Conservation (phyloP, 2,797 vertebrate species). For the Scleropages formosus region DNA sequence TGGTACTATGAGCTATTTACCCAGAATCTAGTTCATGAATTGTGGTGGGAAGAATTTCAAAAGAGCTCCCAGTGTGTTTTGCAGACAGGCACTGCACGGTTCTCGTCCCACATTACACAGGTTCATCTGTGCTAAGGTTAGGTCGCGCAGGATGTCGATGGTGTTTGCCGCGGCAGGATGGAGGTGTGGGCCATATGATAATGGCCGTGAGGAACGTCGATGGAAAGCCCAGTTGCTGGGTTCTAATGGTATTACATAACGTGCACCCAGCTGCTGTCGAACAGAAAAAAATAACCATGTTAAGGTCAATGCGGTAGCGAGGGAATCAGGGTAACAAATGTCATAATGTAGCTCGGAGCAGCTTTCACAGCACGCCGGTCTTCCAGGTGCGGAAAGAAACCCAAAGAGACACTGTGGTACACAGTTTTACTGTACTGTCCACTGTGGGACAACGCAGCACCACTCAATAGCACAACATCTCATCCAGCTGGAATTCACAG, state of each 20-base stretch:
- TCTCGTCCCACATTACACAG: not conserved
- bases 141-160: not conserved
- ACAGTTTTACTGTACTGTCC: not conserved
- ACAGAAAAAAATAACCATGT: not conserved
- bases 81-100: too few species aligned
- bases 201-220: not conserved
- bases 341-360: not conserved
- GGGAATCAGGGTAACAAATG: not conserved
- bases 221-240: conserved; percentile 7
- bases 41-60: not conserved
- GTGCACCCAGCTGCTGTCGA: not conserved
- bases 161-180: not conserved
- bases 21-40: conserved; percentile 6
- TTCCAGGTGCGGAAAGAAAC: not conserved
- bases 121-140: not conserved
- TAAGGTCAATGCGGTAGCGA: conserved; percentile 9
- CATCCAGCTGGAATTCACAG: not conserved
- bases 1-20: not conserved
- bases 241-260: conserved; percentile 17
- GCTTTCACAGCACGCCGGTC: not conserved
- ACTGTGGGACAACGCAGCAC: too few species aligned
- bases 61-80: too few species aligned
- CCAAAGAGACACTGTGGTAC: not conserved
- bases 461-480: too few species aligned
- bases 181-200: not conserved